Conservation (phyloP, 2,797 vertebrate species). For the Spinibarbus caldwelli region DNA sequence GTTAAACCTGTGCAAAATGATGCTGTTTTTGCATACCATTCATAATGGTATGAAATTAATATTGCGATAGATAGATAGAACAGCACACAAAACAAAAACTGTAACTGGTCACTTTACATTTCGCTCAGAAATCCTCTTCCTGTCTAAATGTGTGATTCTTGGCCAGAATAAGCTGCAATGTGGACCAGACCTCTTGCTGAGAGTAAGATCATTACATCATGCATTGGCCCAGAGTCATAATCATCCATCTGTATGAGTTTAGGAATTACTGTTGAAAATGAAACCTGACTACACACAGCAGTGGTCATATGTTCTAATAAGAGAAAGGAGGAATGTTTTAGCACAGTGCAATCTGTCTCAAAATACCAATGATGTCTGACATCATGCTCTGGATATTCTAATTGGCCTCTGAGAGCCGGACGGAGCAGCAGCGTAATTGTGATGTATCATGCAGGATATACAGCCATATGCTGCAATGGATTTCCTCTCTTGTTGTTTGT, state of each 20-base stretch:
- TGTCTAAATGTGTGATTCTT: background rate
- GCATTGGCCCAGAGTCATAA: constrained; percentile 15
- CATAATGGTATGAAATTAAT: too few species aligned
- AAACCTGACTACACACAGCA: constrained; percentile 42
- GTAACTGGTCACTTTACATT: background rate
- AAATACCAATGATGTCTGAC: constrained; percentile 51
- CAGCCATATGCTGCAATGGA: constrained; percentile 54
- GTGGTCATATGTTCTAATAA: constrained; percentile 39
- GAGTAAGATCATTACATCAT: constrained; percentile 26
- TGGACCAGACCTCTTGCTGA: background rate
- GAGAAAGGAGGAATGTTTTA: constrained; percentile 45
- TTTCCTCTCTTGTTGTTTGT: constrained; percentile 40
- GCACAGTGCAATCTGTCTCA: constrained; percentile 43
- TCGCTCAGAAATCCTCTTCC: background rate
- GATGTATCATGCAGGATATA: constrained; percentile 52
- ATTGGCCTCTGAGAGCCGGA: constrained; percentile 58
- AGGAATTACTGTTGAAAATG: constrained; percentile 46
- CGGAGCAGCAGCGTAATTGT: constrained; percentile 54
- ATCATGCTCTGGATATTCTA: constrained; percentile 55
- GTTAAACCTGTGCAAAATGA: too few species aligned
- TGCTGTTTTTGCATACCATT: too few species aligned
- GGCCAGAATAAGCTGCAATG: background rate
- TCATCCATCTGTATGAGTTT: constrained; percentile 28
- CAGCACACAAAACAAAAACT: background rate
- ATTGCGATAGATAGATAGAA: too few species aligned